Conservation (phyloP, 2,888 invertebrate genomes). For the Laspeyria flexula region DNA sequence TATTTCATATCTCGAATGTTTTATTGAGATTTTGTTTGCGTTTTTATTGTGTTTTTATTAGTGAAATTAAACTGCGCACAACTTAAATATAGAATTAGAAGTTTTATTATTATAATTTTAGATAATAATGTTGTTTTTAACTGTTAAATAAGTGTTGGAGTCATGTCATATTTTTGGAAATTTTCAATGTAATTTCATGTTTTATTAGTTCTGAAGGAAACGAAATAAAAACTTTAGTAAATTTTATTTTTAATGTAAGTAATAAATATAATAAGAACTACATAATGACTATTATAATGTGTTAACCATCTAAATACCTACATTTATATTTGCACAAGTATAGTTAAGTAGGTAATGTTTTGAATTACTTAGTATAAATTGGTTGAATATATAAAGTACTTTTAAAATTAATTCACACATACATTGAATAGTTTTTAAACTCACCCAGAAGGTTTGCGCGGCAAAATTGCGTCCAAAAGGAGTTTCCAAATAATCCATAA, state of each 20-base stretch:
- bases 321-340: no score
- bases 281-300: no score
- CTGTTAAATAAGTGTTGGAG: neutral
- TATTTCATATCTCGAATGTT: constrained; percentile 37
- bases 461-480: constrained; percentile 29
- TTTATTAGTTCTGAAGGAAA: no score
- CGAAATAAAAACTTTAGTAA: neutral
- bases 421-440: constrained; percentile 12
- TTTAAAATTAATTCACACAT: neutral
- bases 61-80: neutral
- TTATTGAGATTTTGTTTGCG: neutral
- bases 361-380: no score
- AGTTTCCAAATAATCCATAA: constrained; percentile 41
- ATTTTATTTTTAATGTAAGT: neutral
- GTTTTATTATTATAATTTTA: neutral
- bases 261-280: no score
- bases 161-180: no score
- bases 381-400: neutral
- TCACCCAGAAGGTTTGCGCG: constrained; percentile 40
- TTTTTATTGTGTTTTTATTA: constrained; percentile 5
- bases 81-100: neutral
- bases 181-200: no score
- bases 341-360: no score
- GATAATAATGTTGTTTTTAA: neutral
- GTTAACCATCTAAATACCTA: no score